Evolutionary conservation across 1,140 invertebrate species (phyloP), one percentile per base, ranked within the genome.

Genomic region (Trichoplusia ni): DNA sequence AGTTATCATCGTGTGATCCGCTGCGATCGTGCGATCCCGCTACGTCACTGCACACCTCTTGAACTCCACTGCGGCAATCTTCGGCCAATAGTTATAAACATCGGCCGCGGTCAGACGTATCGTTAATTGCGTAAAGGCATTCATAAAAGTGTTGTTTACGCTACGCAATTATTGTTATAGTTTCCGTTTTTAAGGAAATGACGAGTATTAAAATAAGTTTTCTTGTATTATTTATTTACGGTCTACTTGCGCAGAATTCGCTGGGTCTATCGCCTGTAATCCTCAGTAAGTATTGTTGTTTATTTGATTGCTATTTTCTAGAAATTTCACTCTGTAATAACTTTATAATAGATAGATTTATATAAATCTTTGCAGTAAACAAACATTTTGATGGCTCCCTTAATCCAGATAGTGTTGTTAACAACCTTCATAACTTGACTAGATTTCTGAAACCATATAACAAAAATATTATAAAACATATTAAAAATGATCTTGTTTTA

Each of bases 241-340:
- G 75, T 67, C 59, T 88, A 38, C 58, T 84, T 56, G 62, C 80
- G 37, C 68, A 74, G 35, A 79, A 83, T 35, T 81, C 84, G 19
- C 75, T 81, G 38, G 82, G 82, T 46, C 69, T 87, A 18, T 90
- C 89, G 18, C 87, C 87, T 16, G 78, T 90, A 69, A 81, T 89
- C 67, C 77, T 89, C 23, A 89, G 89, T 82, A 71, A 84, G 82
- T 86, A 77, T 82, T 47, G 31, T 25, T 38, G 60, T 76, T 68
- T 62, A 59, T 54, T 60, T 58, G 68, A 44, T 16, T 44, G n/a
- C n/a, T n/a, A n/a, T n/a, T 33, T 60, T 75, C 73, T 75, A 67
- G 66, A 72, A n/a, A n/a, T n/a, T n/a, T n/a, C n/a, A n/a, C n/a
- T n/a, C n/a, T n/a, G n/a, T n/a, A n/a, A n/a, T n/a, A n/a, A n/a